Evolutionary conservation across 1,140 invertebrate species (phyloP), one percentile per base, ranked within the genome.

Genomic region (Heterodera schachtii): DNA sequence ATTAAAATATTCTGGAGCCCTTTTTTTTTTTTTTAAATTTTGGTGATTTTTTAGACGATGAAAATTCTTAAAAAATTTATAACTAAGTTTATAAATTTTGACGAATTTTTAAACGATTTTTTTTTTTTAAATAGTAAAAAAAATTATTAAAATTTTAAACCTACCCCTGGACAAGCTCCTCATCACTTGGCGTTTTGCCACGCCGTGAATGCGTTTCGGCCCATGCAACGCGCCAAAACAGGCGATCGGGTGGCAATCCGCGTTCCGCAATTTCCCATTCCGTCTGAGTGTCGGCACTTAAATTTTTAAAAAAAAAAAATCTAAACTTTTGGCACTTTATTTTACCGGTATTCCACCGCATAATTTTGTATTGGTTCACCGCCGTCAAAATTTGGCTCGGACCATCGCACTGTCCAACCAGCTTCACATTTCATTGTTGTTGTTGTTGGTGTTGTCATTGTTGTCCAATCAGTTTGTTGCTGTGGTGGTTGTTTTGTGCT

Each of bases 181-280:
- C 52, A n/a, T 78, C 77, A 66, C 76, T 78, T 47, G 60, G 60
- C 31, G 66, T 43, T 49, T 70, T 78, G 52, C 75, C 79, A 47
- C 52, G 49, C n/a, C 73, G 79, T 11, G 52, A 41, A 60, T 82
- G 79, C n/a, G 81, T 78, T 81, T 82, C 79, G n/a, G 67, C 44
- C 31, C 79, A 70, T 2, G 73, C 74, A 21, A 81, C 80, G 52
- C 81, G 81, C 82, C 82, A 83, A 49, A 69, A 81, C 31, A 82
- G 69, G n/a, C 70, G 74, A 31, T 86, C 85, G 6, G 83, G 76
- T 43, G 88, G 86, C 13, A 89, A 64, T 3, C 87, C 87, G 69
- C 87, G 31, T 78, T 89, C 88, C 13, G 89, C 89, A 41, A 90
- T 89, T 47, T 90, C 87, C 88, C 88, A 89, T 67, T 89, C 88